Evolutionary conservation across 2,888 invertebrate genomes (phyloP), one percentile per base, ranked within the genome.

Genomic region (Aricia artaxerxes): DNA sequence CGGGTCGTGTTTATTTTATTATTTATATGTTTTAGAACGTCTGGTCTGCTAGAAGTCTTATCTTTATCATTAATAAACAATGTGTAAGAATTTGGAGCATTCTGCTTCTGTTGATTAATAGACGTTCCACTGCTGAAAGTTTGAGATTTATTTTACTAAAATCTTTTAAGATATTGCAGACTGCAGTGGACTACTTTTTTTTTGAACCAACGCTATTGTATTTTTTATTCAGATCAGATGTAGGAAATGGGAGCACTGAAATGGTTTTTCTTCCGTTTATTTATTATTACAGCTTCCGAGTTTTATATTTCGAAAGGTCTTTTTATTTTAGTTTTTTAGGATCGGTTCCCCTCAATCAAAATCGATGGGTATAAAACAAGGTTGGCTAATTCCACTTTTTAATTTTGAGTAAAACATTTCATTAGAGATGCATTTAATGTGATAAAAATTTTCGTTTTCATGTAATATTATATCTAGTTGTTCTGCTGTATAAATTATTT

Each of bases 1-100:
- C 76, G 75, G 49, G 57, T 40, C 76, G 57, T 73, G 79, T 79
- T 78, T 78, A 79, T 76, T 80, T 69, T 77, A 80, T 78, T 78
- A 78, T 69, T 79, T 78, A 78, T 49, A 53, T 76, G 53, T 76
- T 76, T 57, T 53, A 76, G 35, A 57, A 76, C 53, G 76, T 76
- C 73, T 69, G 38, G 13, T 69, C 76, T 69, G 78, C 35, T 69
- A 9, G 49, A 40, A 49, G 77, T n/a, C 53, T 57, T 76, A 76
- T 76, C 53, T 76, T 76, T 53, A 57, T 76, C 53, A 57, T 57
- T 76, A 57, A 76, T 76, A 69, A 69, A 31, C 76, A 76, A 76
- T 35, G 49, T 76, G 53, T 57, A 35, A 11, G 57, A 76, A 57
- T 75, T n/a, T 31, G 11, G 31, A 44, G 40, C 40, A 49, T 75